phyloP scores from a whole-genome alignment of 2,888 invertebrate genomes.

The Eulithis testata region DNA sequence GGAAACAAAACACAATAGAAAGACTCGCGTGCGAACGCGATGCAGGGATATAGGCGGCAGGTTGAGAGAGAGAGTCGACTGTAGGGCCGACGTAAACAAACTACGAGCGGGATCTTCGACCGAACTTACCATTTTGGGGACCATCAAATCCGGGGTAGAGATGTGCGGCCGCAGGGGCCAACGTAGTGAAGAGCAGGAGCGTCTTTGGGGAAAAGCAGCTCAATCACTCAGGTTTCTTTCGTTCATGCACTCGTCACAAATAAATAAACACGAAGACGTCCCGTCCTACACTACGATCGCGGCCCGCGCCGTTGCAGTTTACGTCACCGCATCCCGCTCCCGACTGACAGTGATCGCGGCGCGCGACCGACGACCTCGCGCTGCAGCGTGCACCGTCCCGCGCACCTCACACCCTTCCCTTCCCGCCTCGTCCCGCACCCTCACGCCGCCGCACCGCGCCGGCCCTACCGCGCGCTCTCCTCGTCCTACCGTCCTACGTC shows the following conservation, averaged over 20 bases:
- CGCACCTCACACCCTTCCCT: constrained; percentile 62
- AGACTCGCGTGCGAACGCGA: constrained; percentile 79
- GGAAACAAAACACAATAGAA: constrained; percentile 84
- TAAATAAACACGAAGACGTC: constrained; percentile 69
- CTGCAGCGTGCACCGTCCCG: constrained; percentile 80
- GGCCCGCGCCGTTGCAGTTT: constrained; percentile 83
- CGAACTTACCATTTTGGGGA: constrained; percentile 83
- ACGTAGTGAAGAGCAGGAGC: constrained; percentile 79
- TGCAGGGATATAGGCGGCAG: constrained; percentile 80
- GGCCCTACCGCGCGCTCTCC: constrained; percentile 43
- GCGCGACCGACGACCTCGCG: constrained; percentile 83
- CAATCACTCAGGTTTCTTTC: constrained; percentile 69
- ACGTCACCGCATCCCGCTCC: constrained; percentile 85
- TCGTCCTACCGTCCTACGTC: constrained; percentile 70
- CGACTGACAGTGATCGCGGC: constrained; percentile 71
- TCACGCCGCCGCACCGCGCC: constrained; percentile 47
- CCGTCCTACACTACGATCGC: constrained; percentile 82
- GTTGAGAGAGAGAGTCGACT: constrained; percentile 77
- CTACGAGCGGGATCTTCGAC: constrained; percentile 80
- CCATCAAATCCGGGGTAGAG: constrained; percentile 62
- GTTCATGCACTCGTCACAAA: constrained; percentile 65
- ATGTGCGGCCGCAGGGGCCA: constrained; percentile 66
- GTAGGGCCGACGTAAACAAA: constrained; percentile 82
- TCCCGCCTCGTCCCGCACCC: constrained; percentile 45
- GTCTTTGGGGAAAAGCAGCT: constrained; percentile 66